phyloP scores from a whole-genome alignment of 1,140 invertebrate genomes.

The Cardiocondyla obscurior region DNA sequence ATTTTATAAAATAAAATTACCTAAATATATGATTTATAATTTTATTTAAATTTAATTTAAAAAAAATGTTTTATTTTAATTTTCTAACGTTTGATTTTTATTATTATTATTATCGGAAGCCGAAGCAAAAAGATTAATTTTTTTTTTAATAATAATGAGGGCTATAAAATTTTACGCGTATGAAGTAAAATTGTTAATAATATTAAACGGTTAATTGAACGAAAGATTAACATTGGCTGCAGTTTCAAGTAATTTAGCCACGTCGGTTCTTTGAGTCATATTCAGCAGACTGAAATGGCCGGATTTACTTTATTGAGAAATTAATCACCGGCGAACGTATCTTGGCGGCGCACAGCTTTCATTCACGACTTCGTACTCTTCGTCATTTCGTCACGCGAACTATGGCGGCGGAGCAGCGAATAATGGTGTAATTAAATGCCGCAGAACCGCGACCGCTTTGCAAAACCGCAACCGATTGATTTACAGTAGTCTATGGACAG shows the following conservation, averaged over 20 bases:
- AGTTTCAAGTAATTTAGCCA: background rate
- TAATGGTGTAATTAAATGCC: slow-evolving; percentile 75
- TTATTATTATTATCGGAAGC: background rate
- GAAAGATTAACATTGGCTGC: background rate
- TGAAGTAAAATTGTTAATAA: background rate
- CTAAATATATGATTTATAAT: background rate
- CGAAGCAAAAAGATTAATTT: background rate
- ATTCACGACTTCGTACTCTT: slow-evolving; percentile 48
- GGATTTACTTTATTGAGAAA: slow-evolving; percentile 20
- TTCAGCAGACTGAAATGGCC: background rate
- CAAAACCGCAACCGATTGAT: slow-evolving; percentile 68
- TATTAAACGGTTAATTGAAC: background rate
- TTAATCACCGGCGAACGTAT: background rate
- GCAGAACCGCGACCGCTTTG: slow-evolving; percentile 65
- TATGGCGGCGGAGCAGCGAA: slow-evolving; percentile 60
- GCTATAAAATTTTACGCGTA: background rate
- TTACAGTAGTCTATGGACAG: slow-evolving; percentile 62
- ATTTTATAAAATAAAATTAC: background rate
- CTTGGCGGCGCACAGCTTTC: background rate
- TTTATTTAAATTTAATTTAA: background rate
- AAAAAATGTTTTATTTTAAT: background rate
- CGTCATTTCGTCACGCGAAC: slow-evolving; percentile 68
- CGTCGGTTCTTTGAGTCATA: background rate
- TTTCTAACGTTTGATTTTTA: background rate
- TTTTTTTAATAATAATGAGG: background rate